A percentile compares a stretch with the other conserved stretches of the same genome.
Evolutionary conservation across 1,140 invertebrate genomes (phyloP).

Genomic region (Archivesica marissinica): DNA sequence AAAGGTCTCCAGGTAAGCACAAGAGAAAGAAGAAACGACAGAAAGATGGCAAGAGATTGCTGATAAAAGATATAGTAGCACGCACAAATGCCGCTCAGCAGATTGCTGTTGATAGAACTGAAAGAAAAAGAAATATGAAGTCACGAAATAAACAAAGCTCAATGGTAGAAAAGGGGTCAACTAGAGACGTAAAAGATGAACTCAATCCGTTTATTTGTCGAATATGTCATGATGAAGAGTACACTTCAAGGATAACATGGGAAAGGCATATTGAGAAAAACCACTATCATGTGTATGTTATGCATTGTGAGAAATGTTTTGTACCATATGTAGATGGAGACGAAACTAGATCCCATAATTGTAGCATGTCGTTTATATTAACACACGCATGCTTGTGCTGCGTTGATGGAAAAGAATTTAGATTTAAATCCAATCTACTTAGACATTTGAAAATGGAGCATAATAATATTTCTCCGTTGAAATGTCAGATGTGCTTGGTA

Average conservation of each 20-base stretch:
- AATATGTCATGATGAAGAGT: background rate
- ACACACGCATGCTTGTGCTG: background rate
- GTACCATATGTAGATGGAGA: background rate
- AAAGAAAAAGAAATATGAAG: no score
- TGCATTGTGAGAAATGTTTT: background rate
- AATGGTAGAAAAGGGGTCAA: background rate
- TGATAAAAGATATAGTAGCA: no score
- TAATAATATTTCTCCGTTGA: background rate
- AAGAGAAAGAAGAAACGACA: no score
- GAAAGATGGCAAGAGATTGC: no score
- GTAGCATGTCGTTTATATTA: background rate
- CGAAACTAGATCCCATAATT: background rate
- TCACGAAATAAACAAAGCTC: no score
- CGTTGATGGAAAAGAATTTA: background rate
- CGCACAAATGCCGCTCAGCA: no score
- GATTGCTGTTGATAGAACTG: no score
- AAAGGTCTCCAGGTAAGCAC: no score
- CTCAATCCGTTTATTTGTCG: background rate
- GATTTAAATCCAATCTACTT: background rate
- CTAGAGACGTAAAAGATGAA: background rate
- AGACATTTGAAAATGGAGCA: background rate
- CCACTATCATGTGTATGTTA: background rate
- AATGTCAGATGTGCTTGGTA: background rate
- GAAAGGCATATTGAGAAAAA: background rate
- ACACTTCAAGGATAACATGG: background rate